Evolutionary conservation across 2,113 vertebrate genomes (phyloP).

Genomic region (Benitochromis conjunctus): DNA sequence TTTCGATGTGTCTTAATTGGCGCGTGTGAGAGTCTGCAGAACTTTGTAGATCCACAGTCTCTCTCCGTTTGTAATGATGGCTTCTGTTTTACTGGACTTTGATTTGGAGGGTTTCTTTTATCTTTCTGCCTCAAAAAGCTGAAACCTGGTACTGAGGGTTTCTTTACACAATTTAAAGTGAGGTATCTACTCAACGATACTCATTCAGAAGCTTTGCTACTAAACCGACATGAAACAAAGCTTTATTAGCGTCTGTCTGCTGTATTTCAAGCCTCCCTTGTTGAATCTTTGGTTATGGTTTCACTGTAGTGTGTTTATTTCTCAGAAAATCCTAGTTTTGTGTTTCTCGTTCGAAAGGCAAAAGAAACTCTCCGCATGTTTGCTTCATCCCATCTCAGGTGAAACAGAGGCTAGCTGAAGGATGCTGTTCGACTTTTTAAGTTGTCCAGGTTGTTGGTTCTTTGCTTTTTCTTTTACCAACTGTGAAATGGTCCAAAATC

Average conservation of each 20-base stretch:
- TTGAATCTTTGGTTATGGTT: not conserved
- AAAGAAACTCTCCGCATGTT: not conserved
- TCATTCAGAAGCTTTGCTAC: not conserved
- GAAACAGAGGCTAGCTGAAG: not conserved
- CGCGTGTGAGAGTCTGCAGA: not conserved
- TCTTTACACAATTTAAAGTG: not conserved
- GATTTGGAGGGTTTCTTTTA: not conserved
- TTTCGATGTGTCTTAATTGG: not conserved
- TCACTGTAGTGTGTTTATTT: fast-evolving
- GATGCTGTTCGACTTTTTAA: not conserved
- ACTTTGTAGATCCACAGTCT: not conserved
- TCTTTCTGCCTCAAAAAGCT: not conserved
- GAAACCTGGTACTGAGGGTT: not conserved
- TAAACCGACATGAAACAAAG: not conserved
- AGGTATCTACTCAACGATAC: not conserved
- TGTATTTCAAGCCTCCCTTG: not conserved
- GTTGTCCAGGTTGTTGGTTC: not conserved
- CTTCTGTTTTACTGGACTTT: not conserved
- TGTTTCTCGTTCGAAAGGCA: not conserved
- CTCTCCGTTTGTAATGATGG: not conserved
- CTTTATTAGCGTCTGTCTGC: not conserved
- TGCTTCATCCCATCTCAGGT: not conserved
- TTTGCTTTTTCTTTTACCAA: not conserved
- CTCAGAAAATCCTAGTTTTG: not conserved
- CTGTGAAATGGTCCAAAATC: not conserved